Percentiles rank a stretch among this genome's conserved stretches.
These are phyloP conservation scores for Schizopygopsis pylzovi DNA, from an alignment of 2,797 vertebrate genomes.

Conservation along the genomic window DNA sequence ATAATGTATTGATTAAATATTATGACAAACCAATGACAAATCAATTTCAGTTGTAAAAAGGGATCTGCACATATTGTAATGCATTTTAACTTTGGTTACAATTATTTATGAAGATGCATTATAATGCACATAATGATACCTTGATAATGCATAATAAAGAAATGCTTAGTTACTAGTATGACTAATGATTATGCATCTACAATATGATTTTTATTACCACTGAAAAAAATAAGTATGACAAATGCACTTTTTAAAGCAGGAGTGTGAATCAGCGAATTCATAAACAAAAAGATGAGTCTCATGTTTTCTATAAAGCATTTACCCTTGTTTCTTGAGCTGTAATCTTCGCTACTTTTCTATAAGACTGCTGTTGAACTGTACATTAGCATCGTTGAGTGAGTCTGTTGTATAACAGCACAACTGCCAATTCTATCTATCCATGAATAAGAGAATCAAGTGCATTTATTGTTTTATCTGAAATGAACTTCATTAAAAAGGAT, in stretches of 20 bases:
- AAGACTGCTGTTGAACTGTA: neutral
- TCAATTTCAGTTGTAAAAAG: neutral
- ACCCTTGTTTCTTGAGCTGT: neutral
- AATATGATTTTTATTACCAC: neutral
- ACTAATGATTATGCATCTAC: neutral
- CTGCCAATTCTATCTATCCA: neutral
- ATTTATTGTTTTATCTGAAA: slow-evolving; percentile 18
- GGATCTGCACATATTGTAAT: neutral
- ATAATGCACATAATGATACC: neutral
- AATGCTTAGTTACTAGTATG: neutral
- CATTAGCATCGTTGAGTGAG: neutral
- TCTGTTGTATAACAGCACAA: neutral
- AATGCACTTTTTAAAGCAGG: neutral
- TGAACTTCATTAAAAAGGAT: neutral
- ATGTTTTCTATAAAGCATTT: neutral
- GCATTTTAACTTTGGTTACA: neutral
- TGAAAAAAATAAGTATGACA: neutral
- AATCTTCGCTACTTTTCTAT: neutral
- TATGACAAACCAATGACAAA: neutral
- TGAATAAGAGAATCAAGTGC: neutral
- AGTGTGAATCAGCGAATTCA: neutral
- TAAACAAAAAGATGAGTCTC: neutral
- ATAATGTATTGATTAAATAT: neutral
- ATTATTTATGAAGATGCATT: neutral
- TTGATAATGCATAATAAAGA: neutral